These are phyloP conservation scores for Diploscapter pachys DNA, from an alignment of 1,140 invertebrate species.

Conservation along the genomic window DNA sequence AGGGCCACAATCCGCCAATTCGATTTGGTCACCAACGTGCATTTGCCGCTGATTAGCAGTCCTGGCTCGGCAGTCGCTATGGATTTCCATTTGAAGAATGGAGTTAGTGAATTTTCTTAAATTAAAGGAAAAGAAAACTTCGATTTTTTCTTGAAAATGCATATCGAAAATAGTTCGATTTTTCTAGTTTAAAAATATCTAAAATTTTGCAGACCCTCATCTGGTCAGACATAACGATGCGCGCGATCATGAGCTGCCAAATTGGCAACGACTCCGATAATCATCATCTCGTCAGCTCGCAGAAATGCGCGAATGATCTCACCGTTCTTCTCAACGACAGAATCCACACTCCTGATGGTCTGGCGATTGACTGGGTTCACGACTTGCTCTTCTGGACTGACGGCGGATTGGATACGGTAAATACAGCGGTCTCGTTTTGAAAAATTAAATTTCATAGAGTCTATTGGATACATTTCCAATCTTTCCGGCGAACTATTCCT, in stretches of 20 bases:
- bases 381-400: conserved; percentile 95
- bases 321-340: conserved; percentile 72
- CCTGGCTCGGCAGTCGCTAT: conserved; percentile 58
- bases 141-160: not conserved
- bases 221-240: conserved; percentile 13
- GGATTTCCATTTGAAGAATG: conserved; percentile 42
- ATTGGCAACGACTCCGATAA: conserved; percentile 30
- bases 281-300: conserved; percentile 21
- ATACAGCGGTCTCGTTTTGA: not conserved
- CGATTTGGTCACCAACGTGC: conserved; percentile 52
- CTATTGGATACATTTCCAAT: not conserved
- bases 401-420: conserved; percentile 80
- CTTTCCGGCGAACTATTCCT: conserved; percentile 5
- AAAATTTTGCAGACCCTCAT: conserved; percentile 19
- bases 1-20: conserved; percentile 40
- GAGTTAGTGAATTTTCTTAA: conserved; percentile 9
- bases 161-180: too few relatives aligned
- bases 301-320: conserved; percentile 22
- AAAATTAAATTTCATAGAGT: too few relatives aligned
- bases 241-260: conserved; percentile 31
- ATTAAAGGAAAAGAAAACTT: not conserved
- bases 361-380: conserved; percentile 95
- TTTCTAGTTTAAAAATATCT: too few relatives aligned
- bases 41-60: conserved; percentile 47
- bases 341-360: conserved; percentile 81